Evolutionary conservation across 2,888 invertebrate species (phyloP), one percentile per base, ranked within the genome.

Genomic region (Glomeris marginata): DNA sequence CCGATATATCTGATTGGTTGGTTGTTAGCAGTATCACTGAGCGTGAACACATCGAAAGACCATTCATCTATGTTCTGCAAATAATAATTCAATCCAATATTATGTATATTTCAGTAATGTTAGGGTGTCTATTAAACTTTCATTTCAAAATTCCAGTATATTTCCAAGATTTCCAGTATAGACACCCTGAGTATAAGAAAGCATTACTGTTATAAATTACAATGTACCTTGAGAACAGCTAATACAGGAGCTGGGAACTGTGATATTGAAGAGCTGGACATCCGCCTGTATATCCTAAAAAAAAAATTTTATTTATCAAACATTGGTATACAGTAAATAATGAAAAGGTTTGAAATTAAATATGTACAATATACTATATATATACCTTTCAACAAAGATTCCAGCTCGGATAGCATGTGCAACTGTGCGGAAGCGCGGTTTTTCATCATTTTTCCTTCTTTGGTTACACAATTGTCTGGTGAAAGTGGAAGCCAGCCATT

Each of bases 341-440:
- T 36, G 36, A 36, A 10, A 36, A 36, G 36, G 10, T 13, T 11
- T 11, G 10, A 13, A 8, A 41, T 41, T 10, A 15, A 13, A 41
- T 5, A 42, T 18, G n/a, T 16, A 35, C 15, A 20, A 8, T 37
- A 37, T n/a, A 36, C 21, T 20, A 11, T 16, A 16, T 2, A 11
- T 13, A 4, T 51, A 53, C 53, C 65, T 77, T 69, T 94, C 94
- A 62, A 94, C 92, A 73, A 94, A 91, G 63, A 94, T 91, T 40
- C 94, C 94, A 15, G 92, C 92, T 16, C 94, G 75, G 64, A 94
- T 92, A 58, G 92, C 94, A 66, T 94, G 90, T 42, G 94, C 94
- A 58, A 95, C 94, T 53, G 88, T 86, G 52, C 90, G 80, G 72
- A 92, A 92, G 70, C 87, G 84, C 3, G 72, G 70, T 55, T 72